A percentile compares a stretch with the other conserved stretches of the same genome.
These are phyloP conservation scores for Hippocampus abdominalis DNA, from an alignment of 2,113 vertebrate genomes.

Conservation along the genomic window DNA sequence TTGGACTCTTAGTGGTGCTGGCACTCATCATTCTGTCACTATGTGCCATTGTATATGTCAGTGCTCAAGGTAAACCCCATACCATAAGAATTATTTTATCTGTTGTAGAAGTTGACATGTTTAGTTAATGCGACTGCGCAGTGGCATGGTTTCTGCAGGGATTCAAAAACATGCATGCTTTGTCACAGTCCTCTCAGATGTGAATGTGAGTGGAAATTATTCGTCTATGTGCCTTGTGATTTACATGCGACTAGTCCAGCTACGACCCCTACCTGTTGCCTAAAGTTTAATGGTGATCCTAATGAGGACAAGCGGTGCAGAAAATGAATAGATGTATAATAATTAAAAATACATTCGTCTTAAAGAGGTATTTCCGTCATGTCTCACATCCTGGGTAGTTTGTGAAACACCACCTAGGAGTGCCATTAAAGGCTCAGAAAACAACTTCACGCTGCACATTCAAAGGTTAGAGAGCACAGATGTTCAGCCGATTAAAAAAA, in stretches of 20 bases:
- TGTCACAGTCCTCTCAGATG: no score
- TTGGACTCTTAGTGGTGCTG: slow-evolving; percentile 82
- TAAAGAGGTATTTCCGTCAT: no score
- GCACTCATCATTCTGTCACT: slow-evolving; percentile 79
- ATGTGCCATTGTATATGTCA: slow-evolving; percentile 82
- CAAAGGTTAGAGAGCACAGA: background rate
- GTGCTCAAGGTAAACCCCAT: slow-evolving; percentile 83
- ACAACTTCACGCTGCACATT: background rate
- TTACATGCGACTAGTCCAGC: no score
- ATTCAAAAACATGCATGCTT: no score
- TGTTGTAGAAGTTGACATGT: background rate
- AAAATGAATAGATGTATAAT: no score
- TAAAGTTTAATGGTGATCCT: no score
- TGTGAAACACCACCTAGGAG: background rate
- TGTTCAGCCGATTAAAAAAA: background rate
- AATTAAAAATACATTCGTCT: no score
- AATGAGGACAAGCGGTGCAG: no score
- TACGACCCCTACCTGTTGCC: no score
- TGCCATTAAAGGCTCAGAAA: background rate
- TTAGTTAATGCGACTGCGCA: background rate
- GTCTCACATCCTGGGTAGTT: no score
- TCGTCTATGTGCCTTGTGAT: background rate
- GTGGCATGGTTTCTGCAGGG: no score
- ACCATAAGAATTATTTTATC: background rate
- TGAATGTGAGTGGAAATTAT: no score